Evolutionary conservation across 2,888 invertebrate species (phyloP), one percentile per base, ranked within the genome.

Genomic region (Metalampra italica): DNA sequence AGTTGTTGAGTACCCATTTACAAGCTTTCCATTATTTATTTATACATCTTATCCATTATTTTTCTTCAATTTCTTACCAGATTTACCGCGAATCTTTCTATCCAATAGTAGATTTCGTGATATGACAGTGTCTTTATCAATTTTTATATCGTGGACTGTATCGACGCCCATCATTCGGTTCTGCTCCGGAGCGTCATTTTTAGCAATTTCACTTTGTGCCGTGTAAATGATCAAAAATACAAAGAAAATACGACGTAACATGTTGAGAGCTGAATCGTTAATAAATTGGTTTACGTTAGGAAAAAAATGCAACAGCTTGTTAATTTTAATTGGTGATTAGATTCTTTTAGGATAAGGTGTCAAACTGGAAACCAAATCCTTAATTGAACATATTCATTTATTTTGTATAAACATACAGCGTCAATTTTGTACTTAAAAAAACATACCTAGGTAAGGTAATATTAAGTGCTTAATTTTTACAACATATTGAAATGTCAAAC

Each of bases 91-190:
- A 52, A 49, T 61, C 29, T 70, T 73, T 49, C 65, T 73, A 12
- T 75, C 75, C 29, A 81, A 46, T 49, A 78, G 82, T 49, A 81
- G 62, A 54, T 84, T 83, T 2, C 74, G 68, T 0, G 78, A 75
- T 14, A 86, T 81, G 29, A 84, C 66, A 0, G 85, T 82, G 46
- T 87, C 73, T 56, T 82, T 88, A 45, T 85, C 73, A 9, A 86
- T 81, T 53, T 71, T 75, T 0, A 64, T 34, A 40, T 75, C 67
- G 41, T 80, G 79, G 1, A 72, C 47, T 0, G 82, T 65, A 1
- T 87, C 76, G 0, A 85, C 57, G 1, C 84, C 85, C 13, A 82
- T 50, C 68, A 82, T 65, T 3, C 64, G 61, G 8, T 60, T 62
- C 7, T 66, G 71, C 3, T 70, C 64, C 3, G 14, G n/a, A 8